These are phyloP conservation scores for Anisognathus igniventris DNA, from an alignment of 2,797 vertebrate species.

Conservation along the genomic window DNA sequence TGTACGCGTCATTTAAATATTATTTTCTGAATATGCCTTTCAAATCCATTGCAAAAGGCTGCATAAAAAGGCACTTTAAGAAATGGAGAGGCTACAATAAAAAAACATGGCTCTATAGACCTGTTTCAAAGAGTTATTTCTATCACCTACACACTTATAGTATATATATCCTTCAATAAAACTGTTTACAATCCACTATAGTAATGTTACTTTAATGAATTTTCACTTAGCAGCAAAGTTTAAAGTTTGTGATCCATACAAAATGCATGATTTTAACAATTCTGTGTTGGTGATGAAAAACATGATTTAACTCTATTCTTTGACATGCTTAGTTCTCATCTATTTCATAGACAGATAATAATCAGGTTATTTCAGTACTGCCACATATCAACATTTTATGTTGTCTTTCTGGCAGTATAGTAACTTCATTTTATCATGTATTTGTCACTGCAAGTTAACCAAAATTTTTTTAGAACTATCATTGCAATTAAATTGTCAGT, in stretches of 20 bases:
- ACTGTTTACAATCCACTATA: not conserved
- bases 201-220: not conserved
- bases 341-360: not conserved
- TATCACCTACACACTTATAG: not conserved
- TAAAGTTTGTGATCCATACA: not conserved
- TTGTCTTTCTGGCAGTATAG: not conserved
- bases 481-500: not conserved
- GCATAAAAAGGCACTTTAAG: not conserved
- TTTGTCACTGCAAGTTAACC: not conserved
- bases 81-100: not conserved
- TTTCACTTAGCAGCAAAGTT: not conserved
- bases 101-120: not conserved
- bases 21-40: not conserved
- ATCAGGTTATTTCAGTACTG: not conserved
- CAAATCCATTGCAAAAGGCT: not conserved
- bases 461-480: not conserved
- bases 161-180: not conserved
- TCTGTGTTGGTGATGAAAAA: not conserved
- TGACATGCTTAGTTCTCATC: not conserved
- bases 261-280: not conserved
- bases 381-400: not conserved
- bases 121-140: not conserved
- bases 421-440: not conserved
- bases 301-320: not conserved
- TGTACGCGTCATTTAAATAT: not conserved